Percentiles rank a stretch among this genome's conserved stretches.
Evolutionary conservation across 2,888 invertebrate genomes (phyloP).

Genomic region (Sarcophaga subvicina): DNA sequence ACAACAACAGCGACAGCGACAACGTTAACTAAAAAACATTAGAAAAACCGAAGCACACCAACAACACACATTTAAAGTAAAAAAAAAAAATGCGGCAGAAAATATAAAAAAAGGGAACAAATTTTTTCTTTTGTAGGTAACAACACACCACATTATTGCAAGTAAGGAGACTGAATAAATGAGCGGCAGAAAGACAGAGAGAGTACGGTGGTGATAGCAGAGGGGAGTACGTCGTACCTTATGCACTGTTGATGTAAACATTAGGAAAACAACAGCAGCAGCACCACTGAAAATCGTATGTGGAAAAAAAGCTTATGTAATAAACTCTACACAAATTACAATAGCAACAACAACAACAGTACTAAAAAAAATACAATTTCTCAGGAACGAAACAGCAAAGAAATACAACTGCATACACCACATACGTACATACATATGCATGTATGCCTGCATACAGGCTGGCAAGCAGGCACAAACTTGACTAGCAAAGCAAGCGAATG

Average conservation of each 20-base stretch:
- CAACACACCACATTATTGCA: not conserved
- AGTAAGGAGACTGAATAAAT: not conserved
- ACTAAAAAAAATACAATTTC: constrained; percentile 22
- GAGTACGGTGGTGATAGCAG: too few relatives aligned
- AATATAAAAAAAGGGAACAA: constrained; percentile 49
- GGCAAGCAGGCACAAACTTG: constrained; percentile 17
- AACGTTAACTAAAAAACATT: constrained; percentile 3
- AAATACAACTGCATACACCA: constrained; percentile 20
- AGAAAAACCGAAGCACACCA: not conserved
- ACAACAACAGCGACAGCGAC: not conserved
- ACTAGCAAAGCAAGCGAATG: constrained; percentile 42
- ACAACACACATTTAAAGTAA: constrained; percentile 28
- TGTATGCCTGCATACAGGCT: constrained; percentile 56
- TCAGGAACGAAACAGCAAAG: constrained; percentile 22
- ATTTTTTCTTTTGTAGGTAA: not conserved
- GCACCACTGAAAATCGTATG: constrained; percentile 37
- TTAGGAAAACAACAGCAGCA: constrained; percentile 50
- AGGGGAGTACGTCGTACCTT: constrained; percentile 61
- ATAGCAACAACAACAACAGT: constrained; percentile 44
- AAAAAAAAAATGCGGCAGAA: constrained; percentile 11
- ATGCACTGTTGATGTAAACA: constrained; percentile 53
- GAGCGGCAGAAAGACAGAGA: not conserved
- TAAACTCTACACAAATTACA: constrained; percentile 65
- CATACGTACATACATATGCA: not conserved
- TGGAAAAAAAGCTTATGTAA: constrained; percentile 67